These are phyloP conservation scores for Icerya purchasi DNA, from an alignment of 2,888 invertebrate genomes.

Conservation along the genomic window DNA sequence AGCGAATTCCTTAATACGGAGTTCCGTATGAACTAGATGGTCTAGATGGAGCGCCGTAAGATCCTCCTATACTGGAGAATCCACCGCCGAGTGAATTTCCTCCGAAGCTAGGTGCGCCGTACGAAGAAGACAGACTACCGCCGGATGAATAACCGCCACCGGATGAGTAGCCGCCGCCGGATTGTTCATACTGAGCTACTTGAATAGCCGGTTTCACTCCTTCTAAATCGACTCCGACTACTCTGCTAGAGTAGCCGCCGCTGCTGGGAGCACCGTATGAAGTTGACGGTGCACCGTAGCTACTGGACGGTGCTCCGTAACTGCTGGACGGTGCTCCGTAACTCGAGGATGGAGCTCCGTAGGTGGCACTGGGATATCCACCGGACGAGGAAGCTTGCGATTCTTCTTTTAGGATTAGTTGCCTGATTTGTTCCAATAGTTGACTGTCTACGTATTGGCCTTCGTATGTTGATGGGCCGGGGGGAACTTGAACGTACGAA, in stretches of 20 bases:
- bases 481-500: slow-evolving; percentile 40
- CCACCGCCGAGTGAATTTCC: slow-evolving; percentile 49
- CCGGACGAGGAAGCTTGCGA: slow-evolving; percentile 28
- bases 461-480: slow-evolving; percentile 59
- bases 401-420: slow-evolving; percentile 65
- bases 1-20: too few species aligned
- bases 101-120: slow-evolving; percentile 37
- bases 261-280: slow-evolving; percentile 29
- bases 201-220: slow-evolving; percentile 71
- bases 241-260: slow-evolving; percentile 34
- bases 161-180: slow-evolving; percentile 32
- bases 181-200: slow-evolving; percentile 63
- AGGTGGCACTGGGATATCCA: slow-evolving; percentile 26
- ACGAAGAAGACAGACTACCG: slow-evolving; percentile 25
- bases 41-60: slow-evolving; percentile 36
- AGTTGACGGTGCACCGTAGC: slow-evolving; percentile 24
- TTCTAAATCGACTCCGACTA: slow-evolving; percentile 65
- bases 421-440: slow-evolving; percentile 61
- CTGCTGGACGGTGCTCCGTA: slow-evolving; percentile 15
- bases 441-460: slow-evolving; percentile 61
- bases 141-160: slow-evolving; percentile 26
- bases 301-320: slow-evolving; percentile 22
- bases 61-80: slow-evolving; percentile 26
- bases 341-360: slow-evolving; percentile 24
- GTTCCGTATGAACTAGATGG: slow-evolving; percentile 50